Evolutionary conservation across 2,113 vertebrate genomes (phyloP), one percentile per base, ranked within the genome.

Genomic region (Phylloscopus trochilus): DNA sequence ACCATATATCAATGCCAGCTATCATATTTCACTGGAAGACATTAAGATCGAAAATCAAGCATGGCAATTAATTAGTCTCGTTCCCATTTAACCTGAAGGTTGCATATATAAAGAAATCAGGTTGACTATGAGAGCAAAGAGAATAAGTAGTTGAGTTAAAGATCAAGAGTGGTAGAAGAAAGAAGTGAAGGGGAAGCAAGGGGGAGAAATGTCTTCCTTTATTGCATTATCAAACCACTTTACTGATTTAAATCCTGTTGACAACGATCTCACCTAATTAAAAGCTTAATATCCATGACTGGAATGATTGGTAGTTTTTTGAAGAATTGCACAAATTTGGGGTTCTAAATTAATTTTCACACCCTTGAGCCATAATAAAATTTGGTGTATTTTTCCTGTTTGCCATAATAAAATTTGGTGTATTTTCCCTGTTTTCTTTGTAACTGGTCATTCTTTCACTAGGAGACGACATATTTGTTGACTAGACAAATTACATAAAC

Each of bases 51-150:
- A 97, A 97, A 96, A 97, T 95, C 92, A 97, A 97, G 84, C 84
- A 94, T 86, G n/a, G 35, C 93, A 96, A 97, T 97, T 97, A 95
- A 97, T 97, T 96, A 95, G 92, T 93, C 87, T 95, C 20, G 1
- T 96, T 97, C 70, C 55, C 7, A 14, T 95, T 97, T 97, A 96
- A 97, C 83, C 92, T 95, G 94, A 91, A 97, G 84, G 58, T 96
- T 97, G 91, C 79, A 89, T 96, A 74, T 84, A 90, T 91, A 95
- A 93, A 95, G 58, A 94, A 97, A 93, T 96, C 56, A 72, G 60
- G 52, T 91, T 94, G 78, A 85, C 68, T 95, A 31, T 87, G 47
- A 84, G 63, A 97, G 55, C 24, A 97, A 96, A 81, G 39, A 80
- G 46, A 96, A 80, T 76, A 95, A 95, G 73, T 33, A 87, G 60